Percentiles rank a stretch among this genome's conserved stretches.
Conservation (phyloP, 1,140 invertebrate genomes). For the Cydia amplana region DNA sequence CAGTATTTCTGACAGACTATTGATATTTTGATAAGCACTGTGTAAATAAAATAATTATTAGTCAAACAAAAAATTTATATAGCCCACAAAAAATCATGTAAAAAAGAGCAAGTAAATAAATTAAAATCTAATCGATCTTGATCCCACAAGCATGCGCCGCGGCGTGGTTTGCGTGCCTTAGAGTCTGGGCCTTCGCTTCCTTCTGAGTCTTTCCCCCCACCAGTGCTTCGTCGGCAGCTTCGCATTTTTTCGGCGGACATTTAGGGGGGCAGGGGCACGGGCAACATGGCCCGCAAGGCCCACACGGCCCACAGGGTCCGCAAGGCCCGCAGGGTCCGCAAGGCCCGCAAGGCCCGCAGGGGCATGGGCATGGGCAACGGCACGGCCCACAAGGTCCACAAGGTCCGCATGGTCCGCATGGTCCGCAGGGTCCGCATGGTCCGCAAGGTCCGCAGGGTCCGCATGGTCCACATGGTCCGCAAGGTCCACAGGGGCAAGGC, state of each 20-base stretch:
- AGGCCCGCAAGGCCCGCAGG: constrained; percentile 76
- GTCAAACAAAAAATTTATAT: neutral
- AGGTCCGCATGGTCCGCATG: constrained; percentile 22
- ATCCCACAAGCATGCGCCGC: neutral
- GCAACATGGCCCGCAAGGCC: constrained; percentile 81
- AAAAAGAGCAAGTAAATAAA: neutral
- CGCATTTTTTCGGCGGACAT: neutral
- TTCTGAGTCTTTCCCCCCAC: neutral
- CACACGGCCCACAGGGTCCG: constrained; percentile 48
- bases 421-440: constrained; percentile 37
- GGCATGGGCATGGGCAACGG: constrained; percentile 41
- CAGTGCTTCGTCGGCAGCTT: neutral
- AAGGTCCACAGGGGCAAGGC: constrained; percentile 82
- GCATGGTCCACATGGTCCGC: constrained; percentile 73
- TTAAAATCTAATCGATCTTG: neutral
- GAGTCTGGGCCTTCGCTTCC: neutral
- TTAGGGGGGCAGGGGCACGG: constrained; percentile 58
- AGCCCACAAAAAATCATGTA: constrained; percentile 2
- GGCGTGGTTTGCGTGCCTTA: neutral
- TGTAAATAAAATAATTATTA: neutral
- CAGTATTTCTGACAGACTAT: no score
- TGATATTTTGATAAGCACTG: neutral
- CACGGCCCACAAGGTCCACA: neutral
- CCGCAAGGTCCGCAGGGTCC: constrained; percentile 42
- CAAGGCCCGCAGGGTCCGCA: constrained; percentile 49